Evolutionary conservation across 2,888 invertebrate species (phyloP).

Genomic region (Peribatodes rhomboidaria): DNA sequence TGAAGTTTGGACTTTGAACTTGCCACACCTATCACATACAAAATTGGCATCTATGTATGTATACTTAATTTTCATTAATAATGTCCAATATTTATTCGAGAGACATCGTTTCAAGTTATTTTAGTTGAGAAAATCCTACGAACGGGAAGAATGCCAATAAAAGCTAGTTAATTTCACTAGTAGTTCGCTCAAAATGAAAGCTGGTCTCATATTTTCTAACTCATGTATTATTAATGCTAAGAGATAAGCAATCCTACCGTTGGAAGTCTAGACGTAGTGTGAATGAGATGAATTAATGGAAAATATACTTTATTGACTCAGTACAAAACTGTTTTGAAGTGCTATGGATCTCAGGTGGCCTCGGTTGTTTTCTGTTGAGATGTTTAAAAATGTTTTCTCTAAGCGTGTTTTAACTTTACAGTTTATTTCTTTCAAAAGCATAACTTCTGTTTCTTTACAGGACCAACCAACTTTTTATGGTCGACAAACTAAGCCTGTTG

Average conservation of each 20-base stretch:
- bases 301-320: slow-evolving; percentile 62
- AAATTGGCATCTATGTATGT: background rate
- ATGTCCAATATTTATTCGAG: slow-evolving; percentile 19
- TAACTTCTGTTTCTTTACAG: no score
- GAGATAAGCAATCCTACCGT: slow-evolving; percentile 74
- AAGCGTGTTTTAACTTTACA: no score
- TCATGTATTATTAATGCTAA: slow-evolving; percentile 80
- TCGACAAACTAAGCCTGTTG: no score
- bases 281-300: slow-evolving; percentile 77
- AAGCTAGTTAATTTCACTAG: slow-evolving; percentile 79
- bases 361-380: background rate
- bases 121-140: slow-evolving; percentile 55
- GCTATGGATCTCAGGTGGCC: slow-evolving; percentile 49
- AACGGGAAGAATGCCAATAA: slow-evolving; percentile 79
- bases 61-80: slow-evolving; percentile 4
- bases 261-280: slow-evolving; percentile 77
- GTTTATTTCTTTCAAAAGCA: no score
- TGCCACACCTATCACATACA: background rate
- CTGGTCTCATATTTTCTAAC: slow-evolving; percentile 75
- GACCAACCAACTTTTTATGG: no score
- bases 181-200: slow-evolving; percentile 71
- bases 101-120: slow-evolving; percentile 51
- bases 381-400: background rate
- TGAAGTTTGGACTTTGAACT: no score
- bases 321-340: slow-evolving; percentile 59